These are phyloP conservation scores for Gymnobelideus leadbeateri DNA, from an alignment of 2,113 vertebrate species.

Conservation along the genomic window DNA sequence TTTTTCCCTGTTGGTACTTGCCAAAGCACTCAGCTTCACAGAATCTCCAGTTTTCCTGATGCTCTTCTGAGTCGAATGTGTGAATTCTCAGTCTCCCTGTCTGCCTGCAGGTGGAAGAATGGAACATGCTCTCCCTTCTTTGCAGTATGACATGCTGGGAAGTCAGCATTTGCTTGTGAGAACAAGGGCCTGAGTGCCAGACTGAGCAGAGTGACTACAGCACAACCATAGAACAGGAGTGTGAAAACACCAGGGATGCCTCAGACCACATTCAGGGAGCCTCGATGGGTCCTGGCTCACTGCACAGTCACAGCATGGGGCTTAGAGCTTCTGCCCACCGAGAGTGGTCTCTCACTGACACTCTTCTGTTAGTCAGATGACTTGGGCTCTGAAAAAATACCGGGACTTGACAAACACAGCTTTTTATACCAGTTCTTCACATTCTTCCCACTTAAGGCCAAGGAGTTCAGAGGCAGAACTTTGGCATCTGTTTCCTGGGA, in stretches of 20 bases:
- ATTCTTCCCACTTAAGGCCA: background rate
- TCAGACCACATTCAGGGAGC: background rate
- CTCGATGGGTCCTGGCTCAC: background rate
- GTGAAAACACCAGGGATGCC: background rate
- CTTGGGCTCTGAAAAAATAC: background rate
- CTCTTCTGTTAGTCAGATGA: background rate
- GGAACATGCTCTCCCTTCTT: background rate
- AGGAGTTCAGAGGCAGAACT: conserved; percentile 19
- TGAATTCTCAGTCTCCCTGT: conserved; percentile 42
- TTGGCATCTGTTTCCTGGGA: background rate
- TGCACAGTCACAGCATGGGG: background rate
- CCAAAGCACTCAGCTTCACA: background rate
- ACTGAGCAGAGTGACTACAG: background rate
- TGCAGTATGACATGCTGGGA: background rate
- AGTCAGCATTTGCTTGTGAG: background rate
- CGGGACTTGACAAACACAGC: background rate
- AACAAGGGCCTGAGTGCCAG: background rate
- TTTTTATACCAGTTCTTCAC: too few species aligned
- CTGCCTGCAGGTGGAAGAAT: conserved; percentile 28
- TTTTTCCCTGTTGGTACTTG: conserved; percentile 39
- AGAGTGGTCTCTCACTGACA: background rate
- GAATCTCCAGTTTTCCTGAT: background rate
- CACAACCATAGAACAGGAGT: background rate
- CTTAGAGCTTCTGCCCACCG: background rate
- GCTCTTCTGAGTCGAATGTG: conserved; percentile 8